These are phyloP conservation scores for Drosophila birchii DNA, from an alignment of 2,888 invertebrate species.

Conservation along the genomic window DNA sequence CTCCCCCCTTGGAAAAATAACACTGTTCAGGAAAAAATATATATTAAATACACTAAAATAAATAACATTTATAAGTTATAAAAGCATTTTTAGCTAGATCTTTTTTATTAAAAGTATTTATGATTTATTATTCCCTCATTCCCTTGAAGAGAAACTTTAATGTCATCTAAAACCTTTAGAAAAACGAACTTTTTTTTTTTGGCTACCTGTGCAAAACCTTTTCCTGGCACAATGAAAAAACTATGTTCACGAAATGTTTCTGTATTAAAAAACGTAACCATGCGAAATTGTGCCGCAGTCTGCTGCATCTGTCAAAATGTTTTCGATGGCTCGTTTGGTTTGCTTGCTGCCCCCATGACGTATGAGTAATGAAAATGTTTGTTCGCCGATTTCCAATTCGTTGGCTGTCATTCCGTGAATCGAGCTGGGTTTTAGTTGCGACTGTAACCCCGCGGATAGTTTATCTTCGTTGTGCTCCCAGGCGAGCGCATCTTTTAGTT, in stretches of 20 bases:
- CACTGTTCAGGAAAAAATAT: no score
- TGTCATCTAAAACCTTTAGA: background rate
- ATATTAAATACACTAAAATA: background rate
- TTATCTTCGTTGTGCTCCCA: slow-evolving; percentile 12
- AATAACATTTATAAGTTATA: no score
- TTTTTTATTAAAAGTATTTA: background rate
- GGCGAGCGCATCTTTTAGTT: slow-evolving; percentile 21
- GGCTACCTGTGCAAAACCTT: background rate
- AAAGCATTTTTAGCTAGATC: background rate
- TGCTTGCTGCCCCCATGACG: slow-evolving; percentile 44
- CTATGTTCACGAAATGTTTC: slow-evolving; percentile 53
- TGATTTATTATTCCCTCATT: fast-evolving
- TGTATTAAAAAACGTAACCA: slow-evolving; percentile 56
- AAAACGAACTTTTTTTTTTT: slow-evolving; percentile 7
- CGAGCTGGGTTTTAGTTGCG: slow-evolving; percentile 19
- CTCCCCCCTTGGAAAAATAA: slow-evolving; percentile 23
- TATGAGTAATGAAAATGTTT: slow-evolving; percentile 67
- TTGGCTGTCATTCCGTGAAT: slow-evolving; percentile 34
- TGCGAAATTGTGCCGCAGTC: slow-evolving; percentile 37
- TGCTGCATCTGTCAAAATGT: slow-evolving; percentile 42
- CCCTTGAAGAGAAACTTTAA: background rate
- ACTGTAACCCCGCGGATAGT: slow-evolving; percentile 10
- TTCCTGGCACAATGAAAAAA: slow-evolving; percentile 53
- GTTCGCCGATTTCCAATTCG: slow-evolving; percentile 55
- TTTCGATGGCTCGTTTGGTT: slow-evolving; percentile 27